Evolutionary conservation across 2,888 invertebrate genomes (phyloP), one percentile per base, ranked within the genome.

Genomic region (Trichopria drosophilae): DNA sequence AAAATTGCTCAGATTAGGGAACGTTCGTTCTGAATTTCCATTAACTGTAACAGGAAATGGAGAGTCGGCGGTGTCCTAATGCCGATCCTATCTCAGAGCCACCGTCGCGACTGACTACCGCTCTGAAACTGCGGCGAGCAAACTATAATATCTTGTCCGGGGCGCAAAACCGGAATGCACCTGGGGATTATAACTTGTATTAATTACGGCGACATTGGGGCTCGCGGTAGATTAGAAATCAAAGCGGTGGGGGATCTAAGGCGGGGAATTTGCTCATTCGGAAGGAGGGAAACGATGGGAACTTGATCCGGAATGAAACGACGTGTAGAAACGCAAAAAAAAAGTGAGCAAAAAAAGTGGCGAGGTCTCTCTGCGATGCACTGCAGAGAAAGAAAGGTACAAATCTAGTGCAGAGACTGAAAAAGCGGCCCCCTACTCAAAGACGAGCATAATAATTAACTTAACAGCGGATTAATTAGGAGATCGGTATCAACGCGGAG

Each of bases 151-250:
- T 72, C 72, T 69, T 69, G 70, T 69, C 70, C 67, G 64, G 65
- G 60, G 67, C 47, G 41, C 67, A 71, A 73, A 73, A 73, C 72
- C 72, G 71, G 72, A 72, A 74, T 73, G 63, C 64, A 31, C 60
- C 60, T 59, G 59, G 61, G 72, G 68, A 71, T 71, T 71, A 68
- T 70, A 72, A 70, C 67, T 74, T 72, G 73, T 73, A 73, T 74
- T 74, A 74, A 74, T 74, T 74, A 74, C 71, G 68, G 63, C 68
- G 72, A 74, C 73, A 72, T 74, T 65, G 71, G 65, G 60, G 63
- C 64, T 58, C 64, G 59, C 57, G 55, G 50, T 59, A 72, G 73
- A 73, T 74, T 73, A 71, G 72, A 71, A 73, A 74, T 74, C 73
- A 70, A 72, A 71, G 66, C 60, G 51, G 55, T 57, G 56, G 48